Evolutionary conservation across 1,140 invertebrate genomes (phyloP).

Genomic region (Belonocnema kinseyi): DNA sequence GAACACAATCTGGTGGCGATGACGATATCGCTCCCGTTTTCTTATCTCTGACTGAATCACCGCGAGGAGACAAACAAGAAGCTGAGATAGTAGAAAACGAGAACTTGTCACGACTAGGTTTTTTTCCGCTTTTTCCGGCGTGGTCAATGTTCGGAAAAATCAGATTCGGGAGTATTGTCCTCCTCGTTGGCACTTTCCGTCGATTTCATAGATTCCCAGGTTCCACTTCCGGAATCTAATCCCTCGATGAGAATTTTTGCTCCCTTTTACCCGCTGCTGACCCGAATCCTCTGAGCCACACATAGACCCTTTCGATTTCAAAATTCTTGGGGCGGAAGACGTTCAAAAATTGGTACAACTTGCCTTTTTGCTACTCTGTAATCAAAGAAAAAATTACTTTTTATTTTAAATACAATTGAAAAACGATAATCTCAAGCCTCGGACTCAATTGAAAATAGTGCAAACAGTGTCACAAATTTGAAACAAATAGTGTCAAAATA

Average conservation of each 20-base stretch:
- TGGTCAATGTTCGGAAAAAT: constrained; percentile 47
- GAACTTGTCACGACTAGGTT: constrained; percentile 26
- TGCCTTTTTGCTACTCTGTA: not conserved
- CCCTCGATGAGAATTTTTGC: constrained; percentile 36
- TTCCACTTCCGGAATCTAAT: constrained; percentile 40
- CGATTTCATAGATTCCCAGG: constrained; percentile 60
- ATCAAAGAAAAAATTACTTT: not conserved
- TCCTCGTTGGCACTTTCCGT: constrained; percentile 48
- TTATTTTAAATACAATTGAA: too few relatives aligned
- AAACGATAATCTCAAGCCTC: too few relatives aligned
- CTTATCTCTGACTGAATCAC: constrained; percentile 37
- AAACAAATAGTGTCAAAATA: too few relatives aligned
- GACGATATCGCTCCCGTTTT: constrained; percentile 32
- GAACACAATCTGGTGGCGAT: constrained; percentile 35
- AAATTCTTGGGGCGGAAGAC: constrained; percentile 13
- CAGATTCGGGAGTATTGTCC: constrained; percentile 41
- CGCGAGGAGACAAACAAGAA: constrained; percentile 19
- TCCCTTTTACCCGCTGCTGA: constrained; percentile 45
- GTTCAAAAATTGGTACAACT: constrained; percentile 2
- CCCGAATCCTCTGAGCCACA: constrained; percentile 50
- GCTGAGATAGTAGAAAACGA: not conserved
- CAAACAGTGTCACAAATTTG: too few relatives aligned
- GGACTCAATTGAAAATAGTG: too few relatives aligned
- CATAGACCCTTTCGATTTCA: constrained; percentile 55
- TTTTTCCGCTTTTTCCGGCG: constrained; percentile 32